These are phyloP conservation scores for Imbricaverruca yamaguchii DNA, from an alignment of 2,888 invertebrate genomes.

Conservation along the genomic window DNA sequence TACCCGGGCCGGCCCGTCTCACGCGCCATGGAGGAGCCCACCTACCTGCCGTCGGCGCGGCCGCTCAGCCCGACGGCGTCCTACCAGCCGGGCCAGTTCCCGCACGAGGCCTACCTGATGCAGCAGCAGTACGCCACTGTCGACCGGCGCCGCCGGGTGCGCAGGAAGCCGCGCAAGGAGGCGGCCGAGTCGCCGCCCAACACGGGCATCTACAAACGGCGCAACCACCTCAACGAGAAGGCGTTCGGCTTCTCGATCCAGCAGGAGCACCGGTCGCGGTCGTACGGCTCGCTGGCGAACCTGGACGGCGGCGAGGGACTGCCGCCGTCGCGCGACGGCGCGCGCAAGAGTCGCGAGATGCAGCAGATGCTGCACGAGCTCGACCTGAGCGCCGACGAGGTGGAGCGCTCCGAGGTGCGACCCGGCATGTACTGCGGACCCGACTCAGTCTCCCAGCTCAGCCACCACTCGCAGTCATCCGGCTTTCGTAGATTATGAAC, in stretches of 20 bases:
- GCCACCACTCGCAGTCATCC: slow-evolving; percentile 23
- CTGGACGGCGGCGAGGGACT: slow-evolving; percentile 62
- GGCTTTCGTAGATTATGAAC: slow-evolving; percentile 27
- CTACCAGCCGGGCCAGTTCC: slow-evolving; percentile 54
- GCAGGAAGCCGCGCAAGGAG: slow-evolving; percentile 35
- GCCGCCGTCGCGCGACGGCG: slow-evolving; percentile 32
- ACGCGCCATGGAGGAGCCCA: slow-evolving; percentile 43
- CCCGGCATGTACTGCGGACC: slow-evolving; percentile 49
- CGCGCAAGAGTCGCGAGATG: slow-evolving; percentile 52
- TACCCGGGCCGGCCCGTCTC: slow-evolving; percentile 41
- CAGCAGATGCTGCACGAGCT: slow-evolving; percentile 88
- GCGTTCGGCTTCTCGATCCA: slow-evolving; percentile 90
- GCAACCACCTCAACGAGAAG: slow-evolving; percentile 74
- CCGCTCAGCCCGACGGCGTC: slow-evolving; percentile 53
- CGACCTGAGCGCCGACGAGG: slow-evolving; percentile 68
- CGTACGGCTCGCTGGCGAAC: slow-evolving; percentile 84
- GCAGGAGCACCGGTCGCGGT: slow-evolving; percentile 85
- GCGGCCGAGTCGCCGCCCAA: slow-evolving; percentile 31
- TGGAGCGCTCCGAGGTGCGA: slow-evolving; percentile 59
- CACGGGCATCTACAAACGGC: slow-evolving; percentile 55
- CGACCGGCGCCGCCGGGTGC: slow-evolving; percentile 39
- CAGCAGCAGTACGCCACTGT: slow-evolving; percentile 50
- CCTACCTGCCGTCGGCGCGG: slow-evolving; percentile 51
- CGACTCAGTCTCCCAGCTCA: slow-evolving; percentile 26
- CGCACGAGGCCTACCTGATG: slow-evolving; percentile 52